These are phyloP conservation scores for Felis catus DNA, from an alignment of 2,113 vertebrate species.

Conservation along the genomic window DNA sequence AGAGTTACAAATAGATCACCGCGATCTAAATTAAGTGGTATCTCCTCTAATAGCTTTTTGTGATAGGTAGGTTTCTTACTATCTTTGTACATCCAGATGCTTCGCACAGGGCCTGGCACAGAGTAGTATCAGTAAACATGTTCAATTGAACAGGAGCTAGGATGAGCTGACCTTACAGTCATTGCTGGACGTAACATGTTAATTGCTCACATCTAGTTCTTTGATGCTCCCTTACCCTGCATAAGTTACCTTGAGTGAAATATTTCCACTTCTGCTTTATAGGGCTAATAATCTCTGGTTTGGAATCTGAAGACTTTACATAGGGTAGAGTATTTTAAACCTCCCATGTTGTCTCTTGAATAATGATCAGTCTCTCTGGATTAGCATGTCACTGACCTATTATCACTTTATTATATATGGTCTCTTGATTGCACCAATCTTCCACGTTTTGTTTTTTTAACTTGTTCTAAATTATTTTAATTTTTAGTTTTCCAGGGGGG, in stretches of 20 bases:
- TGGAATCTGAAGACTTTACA: constrained; percentile 41
- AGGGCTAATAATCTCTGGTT: constrained; percentile 37
- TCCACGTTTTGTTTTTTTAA: not conserved
- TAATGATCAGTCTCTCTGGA: not conserved
- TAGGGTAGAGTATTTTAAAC: not conserved
- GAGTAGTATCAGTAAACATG: constrained; percentile 17
- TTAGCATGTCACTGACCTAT: not conserved
- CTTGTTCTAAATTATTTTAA: constrained; percentile 43
- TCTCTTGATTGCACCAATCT: constrained; percentile 9
- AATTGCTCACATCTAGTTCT: constrained; percentile 20
- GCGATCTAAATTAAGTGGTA: constrained; percentile 70
- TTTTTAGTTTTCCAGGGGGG: constrained; percentile 1
- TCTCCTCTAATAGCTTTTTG: constrained; percentile 62
- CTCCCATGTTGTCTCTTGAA: not conserved
- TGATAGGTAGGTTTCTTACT: constrained; percentile 66
- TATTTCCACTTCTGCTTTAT: constrained; percentile 40
- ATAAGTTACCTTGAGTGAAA: constrained; percentile 9
- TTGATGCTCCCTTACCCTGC: constrained; percentile 25
- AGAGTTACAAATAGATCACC: constrained; percentile 70
- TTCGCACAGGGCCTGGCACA: constrained; percentile 22
- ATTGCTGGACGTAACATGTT: not conserved
- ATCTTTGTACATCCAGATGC: constrained; percentile 59
- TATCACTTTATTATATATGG: not conserved
- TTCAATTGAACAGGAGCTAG: not conserved
- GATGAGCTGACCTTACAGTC: not conserved